Base-by-base conservation (phyloP, 2,797 vertebrate species). In the Microctenopoma stevenorrisi region DNA sequence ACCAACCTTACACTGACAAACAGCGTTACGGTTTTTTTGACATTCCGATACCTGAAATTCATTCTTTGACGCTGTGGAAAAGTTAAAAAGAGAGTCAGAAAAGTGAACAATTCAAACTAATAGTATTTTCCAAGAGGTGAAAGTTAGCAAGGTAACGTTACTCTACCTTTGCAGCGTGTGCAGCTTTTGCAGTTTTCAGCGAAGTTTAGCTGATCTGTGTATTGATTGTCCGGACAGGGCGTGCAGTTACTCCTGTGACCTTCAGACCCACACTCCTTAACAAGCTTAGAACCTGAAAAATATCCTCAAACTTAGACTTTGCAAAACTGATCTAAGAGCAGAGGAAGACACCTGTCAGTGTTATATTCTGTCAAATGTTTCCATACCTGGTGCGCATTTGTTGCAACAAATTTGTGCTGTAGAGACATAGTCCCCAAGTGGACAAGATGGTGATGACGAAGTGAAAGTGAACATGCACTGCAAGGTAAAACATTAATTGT, bases 311-410 rank as follows among this genome's bases (percentile, higher is more conserved):
- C 38, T 18, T 30, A 22, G 4, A 33, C 30, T 35, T 50, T 46
- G 5, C 10, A 43, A 5, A 57, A 30, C 7, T 2, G 5, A 33
- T 59, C 14, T 14, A 9, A 26, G 4, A 14, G 8, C 5, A 18
- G 5, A 22, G 46, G 18, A 33, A n/a, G 10, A 26, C 15, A 0
- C 37, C 9, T 13, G 4, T 10, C 3, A n/a, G 16, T 49, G 35
- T 40, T 16, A 65, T 59, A 25, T 37, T 38, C 69, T 38, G 30
- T 33, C 52, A 35, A 63, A 33, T 42, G 25, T 22, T 33, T 52
- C 16, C 35, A 4, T 88, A 95, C 94, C 94, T 88, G 22, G 4
- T 63, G 1, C 0, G 37, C 94, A 95, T 81, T 76, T 93, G 53
- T 89, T 64, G 75, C 94, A 95, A 71, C 94, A 95, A 55, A 86